phyloP scores from a whole-genome alignment of 2,113 vertebrate genomes.

The Archocentrus centrarchus region DNA sequence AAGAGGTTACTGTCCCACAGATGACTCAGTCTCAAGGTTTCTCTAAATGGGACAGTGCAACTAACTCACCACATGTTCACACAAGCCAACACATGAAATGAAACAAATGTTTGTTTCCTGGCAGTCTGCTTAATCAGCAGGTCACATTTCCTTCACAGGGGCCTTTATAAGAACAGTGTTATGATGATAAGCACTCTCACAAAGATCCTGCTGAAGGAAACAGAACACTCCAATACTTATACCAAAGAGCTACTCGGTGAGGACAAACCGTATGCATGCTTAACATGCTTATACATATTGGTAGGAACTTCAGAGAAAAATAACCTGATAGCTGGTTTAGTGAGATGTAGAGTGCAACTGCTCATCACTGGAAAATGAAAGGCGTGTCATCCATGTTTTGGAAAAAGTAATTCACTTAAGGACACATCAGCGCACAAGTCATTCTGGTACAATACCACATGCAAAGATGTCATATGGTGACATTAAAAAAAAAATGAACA shows the following conservation, averaged over 20 bases:
- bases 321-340: background rate
- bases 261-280: constrained; percentile 32
- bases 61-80: constrained; percentile 29
- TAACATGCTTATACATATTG: constrained; percentile 29
- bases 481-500: background rate
- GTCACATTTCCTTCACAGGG: constrained; percentile 17
- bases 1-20: constrained; percentile 8
- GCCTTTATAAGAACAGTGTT: constrained; percentile 32
- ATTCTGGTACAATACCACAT: constrained; percentile 11
- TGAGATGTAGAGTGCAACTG: background rate
- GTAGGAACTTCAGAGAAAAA: constrained; percentile 8
- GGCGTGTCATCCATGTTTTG: background rate
- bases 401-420: background rate
- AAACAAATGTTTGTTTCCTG: constrained; percentile 52
- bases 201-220: constrained; percentile 22
- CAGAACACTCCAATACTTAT: background rate
- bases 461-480: background rate
- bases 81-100: constrained; percentile 25
- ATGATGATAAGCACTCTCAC: constrained; percentile 36
- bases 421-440: constrained; percentile 16
- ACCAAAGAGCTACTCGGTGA: constrained; percentile 15
- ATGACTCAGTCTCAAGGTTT: constrained; percentile 35
- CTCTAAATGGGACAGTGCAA: constrained; percentile 5
- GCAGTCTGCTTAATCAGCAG: constrained; percentile 25
- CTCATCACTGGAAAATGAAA: background rate